These are phyloP conservation scores for Melinaea marsaeus DNA, from an alignment of 2,888 invertebrate genomes.

Conservation along the genomic window DNA sequence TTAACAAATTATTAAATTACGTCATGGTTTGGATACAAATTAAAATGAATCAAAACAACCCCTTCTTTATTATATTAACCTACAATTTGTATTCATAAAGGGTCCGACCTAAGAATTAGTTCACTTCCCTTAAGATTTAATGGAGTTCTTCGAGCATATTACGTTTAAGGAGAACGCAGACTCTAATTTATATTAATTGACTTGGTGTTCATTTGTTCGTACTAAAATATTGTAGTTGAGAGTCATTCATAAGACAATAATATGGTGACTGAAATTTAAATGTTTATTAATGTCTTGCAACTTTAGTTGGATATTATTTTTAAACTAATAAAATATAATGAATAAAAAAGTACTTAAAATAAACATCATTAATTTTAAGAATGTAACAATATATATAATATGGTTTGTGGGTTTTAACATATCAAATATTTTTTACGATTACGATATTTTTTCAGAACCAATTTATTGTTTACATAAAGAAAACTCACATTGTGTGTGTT, in stretches of 20 bases:
- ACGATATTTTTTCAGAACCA: no score
- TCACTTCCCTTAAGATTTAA: conserved; percentile 4
- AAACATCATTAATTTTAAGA: no score
- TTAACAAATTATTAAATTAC: neutral
- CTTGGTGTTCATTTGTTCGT: conserved; percentile 3
- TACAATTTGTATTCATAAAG: neutral
- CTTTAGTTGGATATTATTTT: no score
- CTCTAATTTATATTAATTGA: conserved; percentile 6
- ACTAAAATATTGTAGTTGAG: neutral
- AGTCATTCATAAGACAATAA: neutral
- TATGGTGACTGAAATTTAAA: neutral
- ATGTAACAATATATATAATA: no score
- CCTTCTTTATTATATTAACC: neutral
- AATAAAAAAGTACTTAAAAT: no score
- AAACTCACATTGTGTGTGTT: no score
- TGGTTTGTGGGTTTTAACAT: no score
- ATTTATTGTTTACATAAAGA: no score
- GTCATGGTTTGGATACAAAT: neutral
- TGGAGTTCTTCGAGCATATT: neutral
- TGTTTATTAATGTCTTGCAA: no score
- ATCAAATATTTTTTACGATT: no score
- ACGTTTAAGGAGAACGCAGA: neutral
- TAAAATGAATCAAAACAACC: neutral
- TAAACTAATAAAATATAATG: no score
- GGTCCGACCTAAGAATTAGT: conserved; percentile 5